A percentile compares a stretch with the other conserved stretches of the same genome.
These are phyloP conservation scores for Papilio protenor DNA, from an alignment of 2,888 invertebrate species.

Conservation along the genomic window DNA sequence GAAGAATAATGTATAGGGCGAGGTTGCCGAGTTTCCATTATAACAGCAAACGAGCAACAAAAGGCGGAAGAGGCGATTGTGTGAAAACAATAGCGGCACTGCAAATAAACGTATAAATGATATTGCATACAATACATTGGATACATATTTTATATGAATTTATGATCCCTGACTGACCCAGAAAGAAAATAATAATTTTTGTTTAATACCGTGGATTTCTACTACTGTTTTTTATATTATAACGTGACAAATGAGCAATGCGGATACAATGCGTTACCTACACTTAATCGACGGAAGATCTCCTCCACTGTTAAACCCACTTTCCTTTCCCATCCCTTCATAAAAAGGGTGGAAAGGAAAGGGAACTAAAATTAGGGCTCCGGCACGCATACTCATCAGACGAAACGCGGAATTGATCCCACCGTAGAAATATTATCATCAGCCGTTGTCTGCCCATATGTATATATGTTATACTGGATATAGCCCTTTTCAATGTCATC, in stretches of 20 bases:
- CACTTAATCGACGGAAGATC: too few relatives aligned
- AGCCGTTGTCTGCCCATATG: too few relatives aligned
- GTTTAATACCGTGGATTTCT: background rate
- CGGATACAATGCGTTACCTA: too few relatives aligned
- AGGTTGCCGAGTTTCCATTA: background rate
- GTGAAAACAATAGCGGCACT: conserved; percentile 9
- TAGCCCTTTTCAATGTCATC: too few relatives aligned
- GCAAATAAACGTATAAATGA: conserved; percentile 1
- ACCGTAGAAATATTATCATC: too few relatives aligned
- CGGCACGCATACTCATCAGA: too few relatives aligned
- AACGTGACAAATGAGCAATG: background rate
- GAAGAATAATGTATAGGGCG: background rate
- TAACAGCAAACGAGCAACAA: conserved; percentile 10
- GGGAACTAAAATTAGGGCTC: too few relatives aligned
- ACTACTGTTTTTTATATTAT: background rate
- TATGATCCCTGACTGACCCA: background rate
- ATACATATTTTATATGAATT: background rate
- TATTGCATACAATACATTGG: background rate
- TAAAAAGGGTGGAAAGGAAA: too few relatives aligned
- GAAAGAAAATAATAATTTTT: background rate
- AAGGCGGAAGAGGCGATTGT: conserved; percentile 23
- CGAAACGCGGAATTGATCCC: too few relatives aligned
- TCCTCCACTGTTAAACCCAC: too few relatives aligned
- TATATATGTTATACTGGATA: too few relatives aligned
- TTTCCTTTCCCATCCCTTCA: too few relatives aligned